These are phyloP conservation scores for Rosalia funebris DNA, from an alignment of 2,888 invertebrate genomes.

Conservation along the genomic window DNA sequence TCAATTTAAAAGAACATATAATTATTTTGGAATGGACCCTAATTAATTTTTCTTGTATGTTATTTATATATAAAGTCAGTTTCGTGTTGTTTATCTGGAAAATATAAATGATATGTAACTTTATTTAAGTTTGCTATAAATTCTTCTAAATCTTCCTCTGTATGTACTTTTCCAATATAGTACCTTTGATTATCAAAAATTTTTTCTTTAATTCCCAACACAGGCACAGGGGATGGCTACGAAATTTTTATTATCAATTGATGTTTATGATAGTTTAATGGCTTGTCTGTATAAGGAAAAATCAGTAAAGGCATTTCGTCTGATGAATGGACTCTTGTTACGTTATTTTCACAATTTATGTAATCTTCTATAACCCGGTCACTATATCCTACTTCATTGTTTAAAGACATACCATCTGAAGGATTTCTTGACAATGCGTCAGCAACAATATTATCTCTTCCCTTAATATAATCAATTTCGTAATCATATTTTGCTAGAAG, in stretches of 20 bases:
- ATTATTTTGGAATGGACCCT: too few relatives aligned
- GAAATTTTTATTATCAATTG: constrained; percentile 4
- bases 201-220: not conserved
- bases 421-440: constrained; percentile 16
- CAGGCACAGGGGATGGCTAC: not conserved
- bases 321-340: constrained; percentile 3
- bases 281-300: constrained; percentile 4
- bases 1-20: too few relatives aligned
- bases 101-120: too few relatives aligned
- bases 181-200: not conserved
- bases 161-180: constrained; percentile 7
- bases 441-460: constrained; percentile 5
- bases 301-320: constrained; percentile 1
- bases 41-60: too few relatives aligned
- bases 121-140: too few relatives aligned
- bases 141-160: constrained; percentile 3
- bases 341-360: constrained; percentile 1
- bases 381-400: constrained; percentile 4
- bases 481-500: constrained; percentile 7
- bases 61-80: too few relatives aligned
- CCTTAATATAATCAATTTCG: constrained; percentile 10
- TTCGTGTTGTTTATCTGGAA: too few relatives aligned
- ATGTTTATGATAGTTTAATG: constrained; percentile 5
- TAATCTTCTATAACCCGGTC: constrained; percentile 4
- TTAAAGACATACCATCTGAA: not conserved